A percentile compares a stretch with the other conserved stretches of the same genome.
Conservation (phyloP, 2,888 invertebrate genomes). For the Gymnoscelis rufifasciata region DNA sequence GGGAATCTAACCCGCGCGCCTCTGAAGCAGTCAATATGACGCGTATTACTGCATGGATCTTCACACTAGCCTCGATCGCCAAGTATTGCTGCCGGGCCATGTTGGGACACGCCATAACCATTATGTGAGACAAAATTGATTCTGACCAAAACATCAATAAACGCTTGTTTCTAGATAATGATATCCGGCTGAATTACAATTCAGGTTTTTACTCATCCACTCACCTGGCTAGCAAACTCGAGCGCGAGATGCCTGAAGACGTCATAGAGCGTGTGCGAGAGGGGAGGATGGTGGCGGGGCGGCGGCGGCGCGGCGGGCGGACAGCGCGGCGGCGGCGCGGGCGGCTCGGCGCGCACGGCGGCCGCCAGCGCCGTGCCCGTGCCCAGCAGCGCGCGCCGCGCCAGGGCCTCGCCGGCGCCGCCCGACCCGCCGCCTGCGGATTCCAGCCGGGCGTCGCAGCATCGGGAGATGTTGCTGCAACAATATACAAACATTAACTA, state of each 20-base stretch:
- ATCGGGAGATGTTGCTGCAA: conserved; percentile 57
- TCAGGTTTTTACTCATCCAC: not conserved
- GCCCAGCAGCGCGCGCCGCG: conserved; percentile 84
- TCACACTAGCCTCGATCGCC: no score
- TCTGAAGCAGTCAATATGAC: no score
- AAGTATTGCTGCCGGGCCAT: no score
- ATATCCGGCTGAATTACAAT: no score
- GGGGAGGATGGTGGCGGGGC: conserved; percentile 52
- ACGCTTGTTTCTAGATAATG: no score
- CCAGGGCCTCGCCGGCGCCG: conserved; percentile 87
- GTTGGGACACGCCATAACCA: no score
- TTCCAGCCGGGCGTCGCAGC: conserved; percentile 82
- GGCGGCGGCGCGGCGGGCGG: conserved; percentile 30
- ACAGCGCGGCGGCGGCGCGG: conserved; percentile 31
- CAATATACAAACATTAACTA: not conserved
- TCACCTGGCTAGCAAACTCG: conserved; percentile 66
- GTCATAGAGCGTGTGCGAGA: conserved; percentile 62
- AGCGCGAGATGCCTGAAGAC: conserved; percentile 73
- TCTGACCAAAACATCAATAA: no score
- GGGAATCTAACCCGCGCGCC: no score
- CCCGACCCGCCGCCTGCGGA: conserved; percentile 87
- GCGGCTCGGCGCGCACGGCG: conserved; percentile 43
- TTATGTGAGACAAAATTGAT: no score
- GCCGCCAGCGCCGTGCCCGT: conserved; percentile 79
- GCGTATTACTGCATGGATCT: no score